Percentiles rank a stretch among this genome's conserved stretches.
Evolutionary conservation across 2,888 invertebrate species (phyloP).

Genomic region (Cremastinae sp.): DNA sequence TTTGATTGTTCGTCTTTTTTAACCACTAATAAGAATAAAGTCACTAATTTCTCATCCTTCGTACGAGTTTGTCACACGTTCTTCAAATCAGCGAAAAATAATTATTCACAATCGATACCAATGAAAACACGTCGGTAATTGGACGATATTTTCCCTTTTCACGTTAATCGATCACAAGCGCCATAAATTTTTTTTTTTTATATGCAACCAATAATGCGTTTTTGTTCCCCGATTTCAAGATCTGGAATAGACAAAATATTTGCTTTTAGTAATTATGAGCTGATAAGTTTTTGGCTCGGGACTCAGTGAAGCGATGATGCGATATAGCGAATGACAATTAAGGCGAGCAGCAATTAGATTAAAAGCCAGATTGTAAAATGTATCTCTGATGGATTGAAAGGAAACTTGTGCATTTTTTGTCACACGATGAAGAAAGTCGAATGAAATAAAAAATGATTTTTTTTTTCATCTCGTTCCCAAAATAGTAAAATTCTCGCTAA

Average conservation of each 20-base stretch:
- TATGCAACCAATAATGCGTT: slow-evolving; percentile 76
- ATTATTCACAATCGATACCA: neutral
- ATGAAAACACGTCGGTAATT: neutral
- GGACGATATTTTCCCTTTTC: neutral
- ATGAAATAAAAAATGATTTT: neutral
- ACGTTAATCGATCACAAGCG: neutral
- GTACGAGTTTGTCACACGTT: neutral
- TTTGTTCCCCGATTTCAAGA: slow-evolving; percentile 71
- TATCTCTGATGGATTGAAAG: neutral
- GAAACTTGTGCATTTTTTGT: neutral
- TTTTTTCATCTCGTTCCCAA: neutral
- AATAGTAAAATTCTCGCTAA: neutral
- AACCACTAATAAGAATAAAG: slow-evolving; percentile 1
- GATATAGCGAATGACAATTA: slow-evolving; percentile 42
- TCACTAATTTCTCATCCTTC: neutral
- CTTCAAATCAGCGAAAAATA: slow-evolving; percentile 2
- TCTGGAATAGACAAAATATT: slow-evolving; percentile 69
- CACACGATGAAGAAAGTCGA: neutral
- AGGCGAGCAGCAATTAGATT: slow-evolving; percentile 30
- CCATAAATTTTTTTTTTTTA: slow-evolving; percentile 57
- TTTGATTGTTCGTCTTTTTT: slow-evolving; percentile 32
- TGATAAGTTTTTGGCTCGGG: slow-evolving; percentile 1
- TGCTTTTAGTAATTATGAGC: neutral
- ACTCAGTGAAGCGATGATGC: slow-evolving; percentile 26
- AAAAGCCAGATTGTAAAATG: neutral